A percentile compares a stretch with the other conserved stretches of the same genome.
phyloP scores from a whole-genome alignment of 2,113 vertebrate species.

The Phyllostomus hastatus region DNA sequence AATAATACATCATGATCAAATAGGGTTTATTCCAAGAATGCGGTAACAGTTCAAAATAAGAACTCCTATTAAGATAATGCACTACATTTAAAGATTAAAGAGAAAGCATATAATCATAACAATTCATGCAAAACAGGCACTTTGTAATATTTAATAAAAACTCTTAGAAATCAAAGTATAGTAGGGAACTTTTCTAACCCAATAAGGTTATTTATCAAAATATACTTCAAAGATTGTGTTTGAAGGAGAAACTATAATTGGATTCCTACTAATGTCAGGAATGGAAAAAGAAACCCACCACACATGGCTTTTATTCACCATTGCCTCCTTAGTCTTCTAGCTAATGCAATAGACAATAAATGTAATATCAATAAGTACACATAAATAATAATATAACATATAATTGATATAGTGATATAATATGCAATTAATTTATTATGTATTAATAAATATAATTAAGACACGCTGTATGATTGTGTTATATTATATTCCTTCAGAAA shows the following conservation, averaged over 20 bases:
- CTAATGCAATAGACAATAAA: neutral
- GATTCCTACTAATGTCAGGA: neutral
- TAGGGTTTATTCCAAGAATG: neutral
- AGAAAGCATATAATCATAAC: neutral
- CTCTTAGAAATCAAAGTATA: neutral
- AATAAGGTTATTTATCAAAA: slow-evolving; percentile 17
- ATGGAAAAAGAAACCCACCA: neutral
- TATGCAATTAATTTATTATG: neutral
- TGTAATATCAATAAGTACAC: neutral
- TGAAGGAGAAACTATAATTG: neutral
- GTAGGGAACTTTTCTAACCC: neutral
- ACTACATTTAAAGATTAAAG: slow-evolving; percentile 30
- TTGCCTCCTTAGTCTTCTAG: neutral
- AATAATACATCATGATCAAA: slow-evolving; percentile 9
- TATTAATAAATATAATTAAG: neutral
- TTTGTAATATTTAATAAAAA: slow-evolving; percentile 35
- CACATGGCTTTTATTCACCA: neutral
- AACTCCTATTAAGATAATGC: neutral
- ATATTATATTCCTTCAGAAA: neutral
- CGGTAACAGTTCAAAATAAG: slow-evolving; percentile 23
- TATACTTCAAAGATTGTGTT: neutral
- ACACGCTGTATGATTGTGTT: neutral
- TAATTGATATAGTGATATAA: neutral
- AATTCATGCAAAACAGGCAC: neutral
- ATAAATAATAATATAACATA: neutral